Evolutionary conservation across 1,140 invertebrate species (phyloP), one percentile per base, ranked within the genome.

Genomic region (Augochlora pura): DNA sequence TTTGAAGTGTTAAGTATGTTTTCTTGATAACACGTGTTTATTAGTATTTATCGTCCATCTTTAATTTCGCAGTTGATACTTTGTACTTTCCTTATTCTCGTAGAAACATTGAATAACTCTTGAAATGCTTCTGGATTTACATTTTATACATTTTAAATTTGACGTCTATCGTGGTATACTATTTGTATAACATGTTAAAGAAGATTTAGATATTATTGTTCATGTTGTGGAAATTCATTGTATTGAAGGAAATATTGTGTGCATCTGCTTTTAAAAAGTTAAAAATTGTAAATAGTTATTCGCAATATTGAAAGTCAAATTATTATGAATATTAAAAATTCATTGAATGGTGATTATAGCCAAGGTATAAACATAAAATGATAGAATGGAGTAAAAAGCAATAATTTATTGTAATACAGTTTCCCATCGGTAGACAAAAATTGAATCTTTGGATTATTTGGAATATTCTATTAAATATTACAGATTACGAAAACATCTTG

Each of bases 1-100:
- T 12, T 39, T 32, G 23, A 4, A 38, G 8, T n/a, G 4, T 60
- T 23, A 69, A 32, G 18, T 42, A 18, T 25, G 4, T 32, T 49
- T 4, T 59, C 25, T 6, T 25, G 18, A 32, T 16, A 49, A 49
- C 74, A 77, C 74, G 70, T 57, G 74, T 77, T n/a, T n/a, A 66
- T 49, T 23, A 66, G 38, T 38, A 2, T 38, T 46, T 69, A 18
- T 62, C 6, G 4, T 62, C 10, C 42, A 16, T 62, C 16, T 25
- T 66, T 68, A 2, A 18, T 77, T 8, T 25, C 18, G 0, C 38
- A 0, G 12, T 62, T 16, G 16, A 18, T 54, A 64, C n/a, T 25
- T 64, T 71, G 21, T n/a, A 23, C 21, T 18, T 69, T 16, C 42
- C 12, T 12, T 10, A 10, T 64, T 46, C 14, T 46, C 14, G 12